phyloP scores from a whole-genome alignment of 1,140 invertebrate genomes.

The Euwallacea similis region DNA sequence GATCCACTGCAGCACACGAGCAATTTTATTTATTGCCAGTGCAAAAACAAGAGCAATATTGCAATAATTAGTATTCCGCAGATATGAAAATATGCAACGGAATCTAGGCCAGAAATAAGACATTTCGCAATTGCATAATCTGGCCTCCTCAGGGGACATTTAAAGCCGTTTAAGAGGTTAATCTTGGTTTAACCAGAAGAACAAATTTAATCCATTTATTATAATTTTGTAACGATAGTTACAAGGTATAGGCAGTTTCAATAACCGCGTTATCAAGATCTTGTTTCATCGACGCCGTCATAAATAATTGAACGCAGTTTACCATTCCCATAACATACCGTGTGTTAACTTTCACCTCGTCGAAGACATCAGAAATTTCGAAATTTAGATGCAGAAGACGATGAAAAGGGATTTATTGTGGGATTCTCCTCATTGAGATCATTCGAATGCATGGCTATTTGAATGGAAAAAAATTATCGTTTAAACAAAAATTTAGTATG shows the following conservation, averaged over 20 bases:
- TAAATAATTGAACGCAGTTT: not conserved
- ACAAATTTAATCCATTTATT: not conserved
- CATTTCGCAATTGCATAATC: not conserved
- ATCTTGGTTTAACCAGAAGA: no score
- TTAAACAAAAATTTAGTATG: no score
- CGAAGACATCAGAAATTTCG: not conserved
- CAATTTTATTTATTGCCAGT: not conserved
- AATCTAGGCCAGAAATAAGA: not conserved
- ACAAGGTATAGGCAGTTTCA: not conserved
- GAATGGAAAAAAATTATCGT: no score
- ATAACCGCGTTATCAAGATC: not conserved
- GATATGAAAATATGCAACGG: not conserved
- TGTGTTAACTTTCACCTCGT: not conserved
- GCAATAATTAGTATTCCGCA: not conserved
- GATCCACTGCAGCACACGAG: not conserved
- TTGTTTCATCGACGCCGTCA: conserved; percentile 3
- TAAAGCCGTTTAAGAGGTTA: not conserved
- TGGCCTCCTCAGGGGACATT: not conserved
- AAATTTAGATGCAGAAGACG: not conserved
- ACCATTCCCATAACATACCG: not conserved
- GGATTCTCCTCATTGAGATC: no score
- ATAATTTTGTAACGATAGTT: not conserved
- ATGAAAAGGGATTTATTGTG: no score
- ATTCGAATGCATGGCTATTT: no score
- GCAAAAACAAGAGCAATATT: not conserved